These are phyloP conservation scores for Caenorhabditis sulstoni DNA, from an alignment of 2,888 invertebrate species.

Conservation along the genomic window DNA sequence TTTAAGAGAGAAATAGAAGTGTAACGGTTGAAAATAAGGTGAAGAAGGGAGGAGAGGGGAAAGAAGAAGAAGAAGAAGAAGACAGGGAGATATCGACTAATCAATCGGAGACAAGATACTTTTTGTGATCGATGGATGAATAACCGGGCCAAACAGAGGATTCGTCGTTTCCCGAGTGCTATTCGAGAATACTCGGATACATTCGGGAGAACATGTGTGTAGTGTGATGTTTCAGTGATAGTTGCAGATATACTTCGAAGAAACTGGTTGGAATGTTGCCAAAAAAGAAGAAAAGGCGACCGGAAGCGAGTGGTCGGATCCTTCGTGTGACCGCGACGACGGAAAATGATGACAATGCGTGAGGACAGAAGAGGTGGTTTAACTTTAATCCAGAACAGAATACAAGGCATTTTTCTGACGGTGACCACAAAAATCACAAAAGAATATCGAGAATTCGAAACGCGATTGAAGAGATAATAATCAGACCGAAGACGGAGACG, in stretches of 20 bases:
- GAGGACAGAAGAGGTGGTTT: background rate
- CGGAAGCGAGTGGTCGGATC: too few species aligned
- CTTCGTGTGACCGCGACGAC: background rate
- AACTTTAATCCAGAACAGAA: conserved; percentile 6
- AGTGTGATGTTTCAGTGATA: too few species aligned
- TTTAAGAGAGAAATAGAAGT: conserved; percentile 30
- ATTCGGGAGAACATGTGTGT: too few species aligned
- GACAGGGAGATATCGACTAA: background rate
- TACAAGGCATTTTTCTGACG: conserved; percentile 1
- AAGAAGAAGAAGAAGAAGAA: background rate
- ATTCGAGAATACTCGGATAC: too few species aligned
- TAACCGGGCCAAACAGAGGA: too few species aligned
- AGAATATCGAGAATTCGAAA: conserved; percentile 30
- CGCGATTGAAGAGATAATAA: conserved; percentile 35
- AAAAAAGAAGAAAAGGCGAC: too few species aligned
- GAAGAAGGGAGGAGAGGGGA: background rate
- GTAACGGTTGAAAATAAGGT: conserved; percentile 1
- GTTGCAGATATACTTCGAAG: background rate
- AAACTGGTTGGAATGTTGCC: background rate
- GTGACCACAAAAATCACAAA: conserved; percentile 28
- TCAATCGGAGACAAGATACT: conserved; percentile 3
- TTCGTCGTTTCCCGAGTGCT: too few species aligned
- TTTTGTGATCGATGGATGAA: conserved; percentile 4
- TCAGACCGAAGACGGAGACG: conserved; percentile 34
- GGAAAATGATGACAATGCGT: conserved; percentile 11